Percentiles rank a stretch among this genome's conserved stretches.
Conservation (phyloP, 1,140 invertebrate species). For the Gonioctena quinquepunctata region DNA sequence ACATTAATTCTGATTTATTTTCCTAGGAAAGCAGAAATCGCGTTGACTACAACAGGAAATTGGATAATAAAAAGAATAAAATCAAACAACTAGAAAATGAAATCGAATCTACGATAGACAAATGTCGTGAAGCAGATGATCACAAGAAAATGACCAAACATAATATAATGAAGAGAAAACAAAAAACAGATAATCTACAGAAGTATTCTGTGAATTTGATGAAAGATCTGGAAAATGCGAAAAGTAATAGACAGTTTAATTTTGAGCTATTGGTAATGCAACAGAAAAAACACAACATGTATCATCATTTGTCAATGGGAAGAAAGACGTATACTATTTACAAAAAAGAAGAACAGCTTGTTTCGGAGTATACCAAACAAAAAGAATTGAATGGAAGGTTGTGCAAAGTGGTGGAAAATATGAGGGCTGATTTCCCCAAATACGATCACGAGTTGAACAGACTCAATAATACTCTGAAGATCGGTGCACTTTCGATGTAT, state of each 20-base stretch:
- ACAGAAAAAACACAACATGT: constrained; percentile 62
- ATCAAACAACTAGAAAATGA: constrained; percentile 61
- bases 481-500: constrained; percentile 22
- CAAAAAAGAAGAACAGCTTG: constrained; percentile 57
- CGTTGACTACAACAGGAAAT: constrained; percentile 54
- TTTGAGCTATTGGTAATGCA: constrained; percentile 65
- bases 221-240: constrained; percentile 33
- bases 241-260: constrained; percentile 58
- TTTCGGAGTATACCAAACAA: constrained; percentile 59
- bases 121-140: constrained; percentile 46
- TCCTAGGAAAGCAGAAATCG: constrained; percentile 38
- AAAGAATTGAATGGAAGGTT: constrained; percentile 58
- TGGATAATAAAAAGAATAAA: constrained; percentile 63
- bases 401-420: constrained; percentile 59
- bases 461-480: constrained; percentile 59
- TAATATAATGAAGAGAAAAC: constrained; percentile 35
- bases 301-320: constrained; percentile 58
- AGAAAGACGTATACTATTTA: constrained; percentile 57
- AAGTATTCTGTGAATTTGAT: constrained; percentile 47
- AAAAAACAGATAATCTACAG: constrained; percentile 36
- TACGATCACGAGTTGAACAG: constrained; percentile 58
- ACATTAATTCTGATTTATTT: background rate
- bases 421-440: constrained; percentile 63
- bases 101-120: constrained; percentile 40
- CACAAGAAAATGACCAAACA: constrained; percentile 8